A percentile compares a stretch with the other conserved stretches of the same genome.
Evolutionary conservation across 2,113 vertebrate genomes (phyloP).

Genomic region (Myiozetetes cayanensis): DNA sequence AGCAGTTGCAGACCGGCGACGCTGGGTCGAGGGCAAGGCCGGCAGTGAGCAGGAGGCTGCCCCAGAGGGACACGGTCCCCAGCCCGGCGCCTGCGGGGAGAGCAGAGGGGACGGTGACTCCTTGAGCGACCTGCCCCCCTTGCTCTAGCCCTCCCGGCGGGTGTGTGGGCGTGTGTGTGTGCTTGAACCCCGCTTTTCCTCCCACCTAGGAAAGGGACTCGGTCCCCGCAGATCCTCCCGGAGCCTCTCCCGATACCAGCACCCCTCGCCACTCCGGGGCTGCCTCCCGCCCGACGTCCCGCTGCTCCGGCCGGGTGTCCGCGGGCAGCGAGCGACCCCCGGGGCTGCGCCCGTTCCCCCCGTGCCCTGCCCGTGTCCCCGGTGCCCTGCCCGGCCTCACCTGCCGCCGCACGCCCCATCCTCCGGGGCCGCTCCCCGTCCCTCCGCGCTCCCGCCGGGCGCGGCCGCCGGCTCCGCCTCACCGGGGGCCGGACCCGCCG

Average conservation of each 20-base stretch:
- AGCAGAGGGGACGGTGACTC: not conserved
- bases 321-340: not conserved
- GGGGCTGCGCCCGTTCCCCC: not conserved
- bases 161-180: not conserved
- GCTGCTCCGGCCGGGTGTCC: not conserved
- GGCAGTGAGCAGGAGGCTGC: slow-evolving; percentile 28
- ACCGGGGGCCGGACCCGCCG: not conserved
- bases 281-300: not conserved
- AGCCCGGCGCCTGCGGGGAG: not conserved
- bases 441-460: not conserved
- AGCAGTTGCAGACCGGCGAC: slow-evolving; percentile 73
- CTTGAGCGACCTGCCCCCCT: not conserved
- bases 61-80: slow-evolving; percentile 31
- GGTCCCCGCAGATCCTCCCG: not conserved
- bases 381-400: not conserved
- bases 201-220: not conserved
- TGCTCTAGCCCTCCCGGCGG: not conserved
- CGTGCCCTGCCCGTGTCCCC: not conserved
- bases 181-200: not conserved
- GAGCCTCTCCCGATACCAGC: not conserved
- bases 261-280: not conserved
- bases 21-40: not conserved
- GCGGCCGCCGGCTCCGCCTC: slow-evolving; percentile 17
- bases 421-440: not conserved
- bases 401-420: slow-evolving; percentile 10